A percentile compares a stretch with the other conserved stretches of the same genome.
Conservation (phyloP, 1,140 invertebrate genomes). For the Acromyrmex echinatior region DNA sequence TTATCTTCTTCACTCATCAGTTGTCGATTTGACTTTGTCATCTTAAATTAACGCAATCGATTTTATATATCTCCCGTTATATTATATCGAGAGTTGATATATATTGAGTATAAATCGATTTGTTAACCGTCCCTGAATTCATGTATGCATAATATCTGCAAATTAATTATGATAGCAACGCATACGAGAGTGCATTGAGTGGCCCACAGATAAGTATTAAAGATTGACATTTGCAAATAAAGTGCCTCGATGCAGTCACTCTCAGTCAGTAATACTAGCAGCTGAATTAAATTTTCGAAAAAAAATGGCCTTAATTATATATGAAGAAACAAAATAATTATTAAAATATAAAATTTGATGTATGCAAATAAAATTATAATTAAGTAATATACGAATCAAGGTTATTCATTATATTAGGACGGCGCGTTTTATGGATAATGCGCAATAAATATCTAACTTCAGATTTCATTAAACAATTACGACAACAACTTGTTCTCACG, state of each 20-base stretch:
- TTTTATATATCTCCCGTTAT: conserved; percentile 4
- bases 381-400: not conserved
- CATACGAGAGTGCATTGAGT: not conserved
- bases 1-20: not conserved
- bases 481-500: not conserved
- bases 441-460: not conserved
- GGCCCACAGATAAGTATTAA: conserved; percentile 35
- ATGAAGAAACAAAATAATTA: not conserved
- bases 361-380: not conserved
- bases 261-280: not conserved
- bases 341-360: not conserved
- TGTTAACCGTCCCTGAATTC: conserved; percentile 46
- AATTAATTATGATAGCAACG: conserved; percentile 65
- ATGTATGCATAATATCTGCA: conserved; percentile 34
- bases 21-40: conserved; percentile 14
- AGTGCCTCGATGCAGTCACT: not conserved
- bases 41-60: conserved; percentile 28
- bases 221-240: conserved; percentile 29
- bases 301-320: not conserved
- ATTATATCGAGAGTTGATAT: not conserved
- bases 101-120: conserved; percentile 59
- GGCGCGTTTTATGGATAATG: not conserved
- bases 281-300: not conserved
- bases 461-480: conserved; percentile 37
- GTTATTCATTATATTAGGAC: not conserved